Base-by-base conservation (phyloP, 1,140 invertebrate genomes). In the Megathymus violae region DNA sequence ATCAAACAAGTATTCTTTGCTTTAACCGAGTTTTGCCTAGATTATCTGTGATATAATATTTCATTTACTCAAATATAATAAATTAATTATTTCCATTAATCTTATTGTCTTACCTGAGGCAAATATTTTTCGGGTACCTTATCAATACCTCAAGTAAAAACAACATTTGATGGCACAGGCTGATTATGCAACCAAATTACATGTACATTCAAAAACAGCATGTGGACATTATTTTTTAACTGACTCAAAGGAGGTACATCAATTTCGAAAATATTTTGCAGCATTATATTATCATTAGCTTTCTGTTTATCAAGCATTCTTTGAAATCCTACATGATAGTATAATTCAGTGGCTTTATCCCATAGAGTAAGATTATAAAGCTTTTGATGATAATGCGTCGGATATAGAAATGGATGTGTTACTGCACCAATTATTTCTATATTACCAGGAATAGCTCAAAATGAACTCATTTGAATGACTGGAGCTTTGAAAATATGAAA, bases 141-240 rank as follows among this genome's bases (percentile, higher is more conserved):
- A 73, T 93, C 92, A 40, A 91, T 74, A 25, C 92, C 91, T 11
- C 86, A 86, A 48, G 93, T 72, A 47, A 85, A 73, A 10, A 93
- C 69, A 3, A 92, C 82, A 25, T 70, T 82, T 6, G 91, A 91
- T 10, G 88, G 80, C 2, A 86, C 63, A 3, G 93, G 86, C 14
- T 88, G 76, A 34, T 85, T 76, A 43, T 78, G 69, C 16, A 78
- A 68, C 64, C 92, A 80, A 5, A 87, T 64, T 4, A 82, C 85
- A 85, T 93, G 86, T 5, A 68, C 71, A 67, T 91, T 92, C 3
- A 91, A 44, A 43, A 95, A 89, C 7, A 93, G 25, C 71, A 94
- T 70, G 31, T 91, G 88, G 3, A 92, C 74, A 74, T 91, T 92
- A 27, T 80, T 76, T 25, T 82, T 76, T 14, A 93, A 64, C 51